Percentiles rank a stretch among this genome's conserved stretches.
Evolutionary conservation across 2,888 invertebrate species (phyloP).

Genomic region (Chloroclysta siterata): DNA sequence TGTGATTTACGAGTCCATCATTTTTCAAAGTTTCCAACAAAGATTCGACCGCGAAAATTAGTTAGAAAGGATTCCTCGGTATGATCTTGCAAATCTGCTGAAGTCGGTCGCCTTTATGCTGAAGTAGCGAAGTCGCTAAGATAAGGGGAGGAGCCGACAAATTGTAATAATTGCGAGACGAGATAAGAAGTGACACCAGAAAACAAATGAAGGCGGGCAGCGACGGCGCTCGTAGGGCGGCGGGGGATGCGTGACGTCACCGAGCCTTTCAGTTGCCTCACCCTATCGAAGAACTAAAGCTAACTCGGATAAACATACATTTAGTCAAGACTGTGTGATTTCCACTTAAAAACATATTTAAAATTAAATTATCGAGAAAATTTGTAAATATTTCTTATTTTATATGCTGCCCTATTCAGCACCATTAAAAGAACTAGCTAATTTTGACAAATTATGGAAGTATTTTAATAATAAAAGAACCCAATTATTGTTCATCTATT

Average conservation of each 20-base stretch:
- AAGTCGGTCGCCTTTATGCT: constrained; percentile 79
- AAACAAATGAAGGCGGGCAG: constrained; percentile 82
- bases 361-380: too few species aligned
- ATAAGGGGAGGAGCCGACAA: constrained; percentile 84
- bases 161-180: constrained; percentile 84
- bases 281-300: constrained; percentile 51
- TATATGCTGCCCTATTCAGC: too few species aligned
- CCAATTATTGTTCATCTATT: too few species aligned
- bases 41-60: constrained; percentile 66
- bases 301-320: constrained; percentile 53
- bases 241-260: constrained; percentile 69
- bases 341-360: constrained; percentile 6
- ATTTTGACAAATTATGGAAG: too few species aligned
- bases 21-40: constrained; percentile 77
- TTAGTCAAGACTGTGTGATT: constrained; percentile 48
- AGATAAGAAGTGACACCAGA: constrained; percentile 85
- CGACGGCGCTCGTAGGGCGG: constrained; percentile 46
- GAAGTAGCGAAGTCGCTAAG: constrained; percentile 79
- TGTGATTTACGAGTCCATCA: constrained; percentile 73
- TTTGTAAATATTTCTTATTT: too few species aligned
- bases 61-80: constrained; percentile 71
- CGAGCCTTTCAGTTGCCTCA: constrained; percentile 52
- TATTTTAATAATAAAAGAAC: too few species aligned
- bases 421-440: too few species aligned
- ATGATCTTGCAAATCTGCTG: constrained; percentile 81